A percentile compares a stretch with the other conserved stretches of the same genome.
Conservation (phyloP, 2,888 invertebrate species). For the Tromatobia lineatoria region DNA sequence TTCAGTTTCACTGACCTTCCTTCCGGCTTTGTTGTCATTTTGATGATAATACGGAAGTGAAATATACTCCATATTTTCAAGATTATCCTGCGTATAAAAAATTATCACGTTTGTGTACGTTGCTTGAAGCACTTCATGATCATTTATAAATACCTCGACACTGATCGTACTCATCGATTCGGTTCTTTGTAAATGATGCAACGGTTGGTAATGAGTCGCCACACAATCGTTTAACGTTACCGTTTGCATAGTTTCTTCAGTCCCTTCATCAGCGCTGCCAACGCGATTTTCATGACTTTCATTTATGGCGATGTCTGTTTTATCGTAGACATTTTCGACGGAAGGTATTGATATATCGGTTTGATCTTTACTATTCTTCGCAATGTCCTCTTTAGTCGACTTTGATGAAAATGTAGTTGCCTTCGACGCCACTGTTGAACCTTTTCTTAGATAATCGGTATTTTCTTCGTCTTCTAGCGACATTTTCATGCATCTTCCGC, state of each 20-base stretch:
- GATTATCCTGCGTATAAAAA: background rate
- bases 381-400: background rate
- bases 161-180: background rate
- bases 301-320: constrained; percentile 1
- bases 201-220: background rate
- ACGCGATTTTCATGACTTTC: background rate
- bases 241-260: background rate
- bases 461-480: background rate
- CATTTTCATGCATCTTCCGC: background rate
- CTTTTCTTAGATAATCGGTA: background rate
- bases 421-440: background rate
- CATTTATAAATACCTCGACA: background rate
- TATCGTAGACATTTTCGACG: background rate
- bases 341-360: background rate
- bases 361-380: background rate
- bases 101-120: background rate
- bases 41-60: background rate
- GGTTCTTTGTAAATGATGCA: background rate
- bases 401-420: background rate
- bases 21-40: background rate
- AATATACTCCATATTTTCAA: background rate
- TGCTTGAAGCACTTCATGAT: background rate
- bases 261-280: background rate
- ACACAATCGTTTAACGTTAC: background rate
- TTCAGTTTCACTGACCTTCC: background rate